phyloP scores from a whole-genome alignment of 2,797 vertebrate genomes.

The Fundulus diaphanus region DNA sequence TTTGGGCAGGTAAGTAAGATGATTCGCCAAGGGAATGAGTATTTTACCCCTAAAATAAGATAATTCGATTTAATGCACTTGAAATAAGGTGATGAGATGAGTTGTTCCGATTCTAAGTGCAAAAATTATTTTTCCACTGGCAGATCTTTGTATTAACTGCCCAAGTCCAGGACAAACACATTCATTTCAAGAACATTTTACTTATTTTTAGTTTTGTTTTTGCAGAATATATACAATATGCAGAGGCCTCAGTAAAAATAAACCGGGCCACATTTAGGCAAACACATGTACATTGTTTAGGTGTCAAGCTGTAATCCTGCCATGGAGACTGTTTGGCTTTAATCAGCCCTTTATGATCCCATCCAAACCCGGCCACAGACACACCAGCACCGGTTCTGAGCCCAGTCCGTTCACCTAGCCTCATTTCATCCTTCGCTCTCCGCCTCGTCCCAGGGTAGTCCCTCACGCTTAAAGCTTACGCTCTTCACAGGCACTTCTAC shows the following conservation, averaged over 20 bases:
- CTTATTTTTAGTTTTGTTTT: too few species aligned
- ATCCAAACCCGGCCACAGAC: constrained; percentile 49
- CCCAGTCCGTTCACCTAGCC: constrained; percentile 53
- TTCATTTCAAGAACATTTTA: too few species aligned
- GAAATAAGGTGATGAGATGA: too few species aligned
- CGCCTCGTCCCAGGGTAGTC: constrained; percentile 58
- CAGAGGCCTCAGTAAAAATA: constrained; percentile 41
- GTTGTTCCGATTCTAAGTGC: too few species aligned
- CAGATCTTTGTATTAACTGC: too few species aligned
- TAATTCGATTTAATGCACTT: too few species aligned
- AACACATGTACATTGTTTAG: constrained; percentile 29
- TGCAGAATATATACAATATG: constrained; percentile 29
- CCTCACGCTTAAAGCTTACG: constrained; percentile 61
- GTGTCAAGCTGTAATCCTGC: constrained; percentile 48
- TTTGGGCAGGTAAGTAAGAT: too few species aligned
- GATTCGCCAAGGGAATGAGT: too few species aligned
- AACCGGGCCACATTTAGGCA: constrained; percentile 12
- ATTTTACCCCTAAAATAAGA: too few species aligned
- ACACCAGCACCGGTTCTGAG: constrained; percentile 41
- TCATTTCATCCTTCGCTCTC: constrained; percentile 43
- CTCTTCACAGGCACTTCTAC: constrained; percentile 66
- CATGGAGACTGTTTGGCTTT: constrained; percentile 46
- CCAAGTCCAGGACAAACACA: too few species aligned
- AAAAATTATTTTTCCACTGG: too few species aligned
- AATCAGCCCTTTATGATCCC: constrained; percentile 64